Conservation (phyloP, 2,888 invertebrate species). For the Hirtodrosophila alboralis region DNA sequence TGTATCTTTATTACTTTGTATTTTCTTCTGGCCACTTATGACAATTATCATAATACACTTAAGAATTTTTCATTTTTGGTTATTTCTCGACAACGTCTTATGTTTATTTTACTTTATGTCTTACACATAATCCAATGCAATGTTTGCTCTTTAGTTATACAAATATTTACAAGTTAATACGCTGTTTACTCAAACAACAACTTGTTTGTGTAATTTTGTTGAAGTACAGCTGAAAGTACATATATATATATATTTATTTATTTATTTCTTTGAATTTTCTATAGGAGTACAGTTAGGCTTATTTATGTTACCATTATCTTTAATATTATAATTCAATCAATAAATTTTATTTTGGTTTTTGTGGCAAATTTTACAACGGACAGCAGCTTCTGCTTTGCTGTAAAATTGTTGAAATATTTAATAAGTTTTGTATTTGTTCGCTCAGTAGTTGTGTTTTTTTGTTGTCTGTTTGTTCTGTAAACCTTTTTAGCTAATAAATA, state of each 20-base stretch:
- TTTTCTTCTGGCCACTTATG: constrained; percentile 33
- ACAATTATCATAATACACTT: constrained; percentile 48
- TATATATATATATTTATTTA: constrained; percentile 8
- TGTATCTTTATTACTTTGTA: constrained; percentile 15
- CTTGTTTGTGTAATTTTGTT: constrained; percentile 5
- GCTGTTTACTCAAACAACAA: constrained; percentile 20
- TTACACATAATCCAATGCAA: constrained; percentile 54
- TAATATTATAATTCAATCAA: constrained; percentile 43
- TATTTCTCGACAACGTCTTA: constrained; percentile 59
- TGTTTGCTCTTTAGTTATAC: constrained; percentile 54
- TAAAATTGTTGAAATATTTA: constrained; percentile 47
- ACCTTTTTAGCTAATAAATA: constrained; percentile 52
- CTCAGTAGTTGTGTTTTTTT: constrained; percentile 29
- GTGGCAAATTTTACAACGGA: constrained; percentile 43
- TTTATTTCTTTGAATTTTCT: constrained; percentile 30
- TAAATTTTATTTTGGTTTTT: constrained; percentile 22
- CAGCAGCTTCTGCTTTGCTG: constrained; percentile 24
- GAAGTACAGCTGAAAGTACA: constrained; percentile 23
- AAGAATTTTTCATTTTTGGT: constrained; percentile 42
- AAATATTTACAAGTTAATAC: constrained; percentile 62
- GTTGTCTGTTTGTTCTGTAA: constrained; percentile 44
- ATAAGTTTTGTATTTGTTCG: constrained; percentile 9
- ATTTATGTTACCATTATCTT: constrained; percentile 31
- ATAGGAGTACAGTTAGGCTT: constrained; percentile 57
- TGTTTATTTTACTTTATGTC: constrained; percentile 38